Evolutionary conservation across 2,113 vertebrate genomes (phyloP).

Genomic region (Naja naja): DNA sequence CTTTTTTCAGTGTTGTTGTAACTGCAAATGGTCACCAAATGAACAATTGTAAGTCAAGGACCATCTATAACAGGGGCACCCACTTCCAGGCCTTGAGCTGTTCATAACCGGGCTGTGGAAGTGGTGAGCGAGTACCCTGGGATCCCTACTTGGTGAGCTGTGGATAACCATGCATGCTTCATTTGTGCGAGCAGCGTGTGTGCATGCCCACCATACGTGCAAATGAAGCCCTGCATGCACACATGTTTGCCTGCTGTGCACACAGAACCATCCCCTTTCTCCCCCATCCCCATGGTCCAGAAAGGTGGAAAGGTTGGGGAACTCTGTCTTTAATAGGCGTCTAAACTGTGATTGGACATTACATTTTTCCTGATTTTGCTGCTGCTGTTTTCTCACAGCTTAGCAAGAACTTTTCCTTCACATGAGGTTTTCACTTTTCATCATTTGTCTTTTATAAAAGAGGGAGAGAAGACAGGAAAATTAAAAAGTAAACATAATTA

Average conservation of each 20-base stretch:
- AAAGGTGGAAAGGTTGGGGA: not conserved
- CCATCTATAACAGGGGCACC: not conserved
- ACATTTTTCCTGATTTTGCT: conserved; percentile 5
- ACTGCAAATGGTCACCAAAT: no score
- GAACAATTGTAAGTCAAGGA: no score
- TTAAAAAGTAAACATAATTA: not conserved
- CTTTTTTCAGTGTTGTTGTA: no score
- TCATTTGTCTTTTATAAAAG: not conserved
- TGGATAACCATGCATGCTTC: not conserved
- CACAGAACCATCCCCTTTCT: not conserved
- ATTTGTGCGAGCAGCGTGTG: fast-evolving
- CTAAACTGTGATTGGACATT: conserved; percentile 2
- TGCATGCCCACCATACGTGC: no score
- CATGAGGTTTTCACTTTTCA: conserved; percentile 9
- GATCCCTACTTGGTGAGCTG: not conserved
- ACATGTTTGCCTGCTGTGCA: no score
- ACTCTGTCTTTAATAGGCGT: conserved; percentile 25
- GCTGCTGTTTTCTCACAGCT: not conserved
- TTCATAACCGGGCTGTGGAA: not conserved
- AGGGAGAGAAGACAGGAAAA: not conserved
- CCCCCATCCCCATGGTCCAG: not conserved
- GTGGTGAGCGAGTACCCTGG: not conserved
- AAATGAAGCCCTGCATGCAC: no score
- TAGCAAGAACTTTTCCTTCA: not conserved
- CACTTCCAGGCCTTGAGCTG: not conserved